Base-by-base conservation (phyloP, 2,797 vertebrate species). In the Miichthys miiuy region DNA sequence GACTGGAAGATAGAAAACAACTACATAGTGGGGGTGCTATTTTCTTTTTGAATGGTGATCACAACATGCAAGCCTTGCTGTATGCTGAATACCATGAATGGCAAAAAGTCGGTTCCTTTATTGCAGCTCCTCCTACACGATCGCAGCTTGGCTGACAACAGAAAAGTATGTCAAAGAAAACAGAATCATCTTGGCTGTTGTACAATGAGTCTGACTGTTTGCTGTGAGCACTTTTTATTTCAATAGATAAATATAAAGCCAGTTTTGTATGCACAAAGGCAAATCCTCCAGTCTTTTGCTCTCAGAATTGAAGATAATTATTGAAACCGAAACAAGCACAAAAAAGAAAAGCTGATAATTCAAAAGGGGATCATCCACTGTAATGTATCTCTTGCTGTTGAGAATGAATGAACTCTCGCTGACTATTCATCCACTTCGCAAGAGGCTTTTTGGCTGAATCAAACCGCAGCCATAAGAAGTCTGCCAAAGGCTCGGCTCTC, bases 351-450 rank as follows among this genome's bases (percentile, higher is more conserved):
- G 72, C 62, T 42, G 58, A 83, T 85, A 38, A 81, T 83, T 87
- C 51, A 86, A 90, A 88, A 58, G 46, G 47, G 72, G 77, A 84
- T 86, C 6, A 41, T 77, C 63, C 34, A 0, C 54, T 68, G 20
- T 73, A 46, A 83, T 78, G 83, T 70, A 77, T 69, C 52, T 51
- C 82, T 80, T 64, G 60, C 56, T 69, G 65, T 64, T 82, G 78
- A 85, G 77, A 85, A 80, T 86, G 83, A 90, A 91, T 89, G 81
- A 84, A 82, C 81, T 54, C 81, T 89, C 44, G 66, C 75, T 78
- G 80, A 88, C 88, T 88, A 90, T 93, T 93, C 91, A 94, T 86
- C 81, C 76, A 72, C 78, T 89, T 84, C 55, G 34, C 84, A 86
- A 90, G 86, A 87, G 79, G 75, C 83, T 86, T 85, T 84, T 86